These are phyloP conservation scores for Dryas iulia DNA, from an alignment of 1,140 invertebrate genomes.

Conservation along the genomic window DNA sequence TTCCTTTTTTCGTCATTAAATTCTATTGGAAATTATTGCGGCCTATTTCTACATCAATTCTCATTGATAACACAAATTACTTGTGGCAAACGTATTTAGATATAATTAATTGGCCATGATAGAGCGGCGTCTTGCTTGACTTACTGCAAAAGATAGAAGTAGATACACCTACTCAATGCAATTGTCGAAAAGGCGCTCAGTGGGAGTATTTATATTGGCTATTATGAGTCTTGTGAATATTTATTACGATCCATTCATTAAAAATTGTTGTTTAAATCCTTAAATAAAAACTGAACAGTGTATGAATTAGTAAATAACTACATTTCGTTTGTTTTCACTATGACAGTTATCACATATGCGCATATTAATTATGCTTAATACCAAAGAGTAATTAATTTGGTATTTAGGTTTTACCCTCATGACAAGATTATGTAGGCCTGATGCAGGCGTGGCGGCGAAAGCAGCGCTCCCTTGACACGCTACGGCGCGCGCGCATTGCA, in stretches of 20 bases:
- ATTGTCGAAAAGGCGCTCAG: neutral
- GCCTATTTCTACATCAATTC: neutral
- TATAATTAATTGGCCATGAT: neutral
- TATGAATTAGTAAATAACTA: neutral
- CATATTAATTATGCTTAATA: neutral
- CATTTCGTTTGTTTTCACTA: neutral
- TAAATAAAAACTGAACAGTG: neutral
- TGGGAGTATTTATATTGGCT: neutral
- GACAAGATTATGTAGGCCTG: constrained; percentile 43
- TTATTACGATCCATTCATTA: neutral
- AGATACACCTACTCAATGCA: neutral
- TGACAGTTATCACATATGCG: neutral
- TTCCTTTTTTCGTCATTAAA: constrained; percentile 10
- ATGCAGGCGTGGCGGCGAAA: constrained; percentile 72
- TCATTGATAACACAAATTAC: neutral
- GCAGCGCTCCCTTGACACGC: constrained; percentile 78
- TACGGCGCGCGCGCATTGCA: constrained; percentile 75
- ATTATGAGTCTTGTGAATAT: neutral
- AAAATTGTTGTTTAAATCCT: neutral
- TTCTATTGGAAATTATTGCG: neutral
- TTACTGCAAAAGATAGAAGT: neutral
- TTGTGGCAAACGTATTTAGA: neutral
- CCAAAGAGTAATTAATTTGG: constrained; percentile 19
- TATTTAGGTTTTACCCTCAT: constrained; percentile 34
- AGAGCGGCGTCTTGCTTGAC: neutral